These are phyloP conservation scores for Choreutis nemorana DNA, from an alignment of 2,888 invertebrate species.

Conservation along the genomic window DNA sequence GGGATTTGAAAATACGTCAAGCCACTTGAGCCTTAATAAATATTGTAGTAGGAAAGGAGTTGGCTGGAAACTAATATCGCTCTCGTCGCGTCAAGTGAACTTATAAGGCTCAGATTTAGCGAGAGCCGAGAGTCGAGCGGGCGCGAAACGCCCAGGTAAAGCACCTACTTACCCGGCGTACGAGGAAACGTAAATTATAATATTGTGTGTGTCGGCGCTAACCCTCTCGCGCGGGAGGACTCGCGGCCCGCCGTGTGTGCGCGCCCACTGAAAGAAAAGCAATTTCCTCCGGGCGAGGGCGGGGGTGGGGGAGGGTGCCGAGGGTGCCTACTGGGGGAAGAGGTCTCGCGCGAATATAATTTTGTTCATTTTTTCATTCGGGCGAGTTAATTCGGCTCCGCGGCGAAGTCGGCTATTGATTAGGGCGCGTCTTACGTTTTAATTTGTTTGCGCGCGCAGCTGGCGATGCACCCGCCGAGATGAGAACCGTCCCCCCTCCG, in stretches of 20 bases:
- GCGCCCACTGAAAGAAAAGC: constrained; percentile 66
- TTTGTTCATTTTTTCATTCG: constrained; percentile 67
- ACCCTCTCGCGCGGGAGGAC: constrained; percentile 52
- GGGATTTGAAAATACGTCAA: too few species aligned
- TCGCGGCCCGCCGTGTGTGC: constrained; percentile 41
- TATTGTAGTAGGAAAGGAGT: constrained; percentile 58
- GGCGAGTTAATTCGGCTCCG: constrained; percentile 65
- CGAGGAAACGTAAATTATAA: constrained; percentile 66
- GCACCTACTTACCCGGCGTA: constrained; percentile 65
- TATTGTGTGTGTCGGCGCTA: constrained; percentile 61
- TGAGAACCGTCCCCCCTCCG: constrained; percentile 22
- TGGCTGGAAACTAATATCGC: constrained; percentile 63
- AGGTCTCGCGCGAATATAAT: constrained; percentile 66
- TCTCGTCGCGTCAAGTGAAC: constrained; percentile 65
- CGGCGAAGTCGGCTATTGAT: constrained; percentile 64
- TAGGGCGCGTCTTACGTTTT: constrained; percentile 67
- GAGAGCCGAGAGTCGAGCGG: constrained; percentile 56
- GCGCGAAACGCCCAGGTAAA: constrained; percentile 63
- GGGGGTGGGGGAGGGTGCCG: constrained; percentile 17
- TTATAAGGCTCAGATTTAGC: constrained; percentile 67
- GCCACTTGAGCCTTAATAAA: constrained; percentile 61
- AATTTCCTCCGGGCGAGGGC: constrained; percentile 57
- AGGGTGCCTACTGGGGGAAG: constrained; percentile 30
- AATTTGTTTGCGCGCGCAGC: constrained; percentile 67
- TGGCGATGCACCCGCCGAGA: constrained; percentile 61